Evolutionary conservation across 2,113 vertebrate species (phyloP).

Genomic region (Odobenus rosmarus): DNA sequence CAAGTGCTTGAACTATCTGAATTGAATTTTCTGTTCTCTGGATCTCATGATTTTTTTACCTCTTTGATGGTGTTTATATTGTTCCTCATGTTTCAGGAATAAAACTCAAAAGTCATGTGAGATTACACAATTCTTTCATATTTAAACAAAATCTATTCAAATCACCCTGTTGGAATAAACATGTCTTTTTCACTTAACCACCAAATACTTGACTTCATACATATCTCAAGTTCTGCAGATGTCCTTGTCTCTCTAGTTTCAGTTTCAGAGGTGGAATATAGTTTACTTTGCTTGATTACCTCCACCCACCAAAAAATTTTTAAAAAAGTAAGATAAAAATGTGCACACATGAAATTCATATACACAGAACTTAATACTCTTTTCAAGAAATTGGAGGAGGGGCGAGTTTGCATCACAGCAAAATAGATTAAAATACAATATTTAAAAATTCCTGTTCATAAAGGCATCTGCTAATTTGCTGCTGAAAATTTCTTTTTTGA

Average conservation of each 20-base stretch:
- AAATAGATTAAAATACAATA: not conserved
- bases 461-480: not conserved
- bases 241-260: not conserved
- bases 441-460: not conserved
- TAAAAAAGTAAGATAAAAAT: not conserved
- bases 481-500: not conserved
- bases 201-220: not conserved
- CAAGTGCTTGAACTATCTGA: not conserved
- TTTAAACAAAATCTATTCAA: not conserved
- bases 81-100: not conserved
- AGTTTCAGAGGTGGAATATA: not conserved
- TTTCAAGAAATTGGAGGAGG: not conserved
- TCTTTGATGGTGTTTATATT: not conserved
- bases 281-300: not conserved
- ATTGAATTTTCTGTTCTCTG: not conserved
- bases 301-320: fast-evolving
- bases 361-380: not conserved
- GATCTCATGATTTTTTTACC: not conserved
- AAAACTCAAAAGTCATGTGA: not conserved
- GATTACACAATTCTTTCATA: not conserved
- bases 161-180: not conserved
- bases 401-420: not conserved
- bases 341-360: not conserved
- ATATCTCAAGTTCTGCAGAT: not conserved
- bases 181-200: not conserved